Evolutionary conservation across 2,797 vertebrate genomes (phyloP), one percentile per base, ranked within the genome.

Genomic region (Lindbergichthys nudifrons): DNA sequence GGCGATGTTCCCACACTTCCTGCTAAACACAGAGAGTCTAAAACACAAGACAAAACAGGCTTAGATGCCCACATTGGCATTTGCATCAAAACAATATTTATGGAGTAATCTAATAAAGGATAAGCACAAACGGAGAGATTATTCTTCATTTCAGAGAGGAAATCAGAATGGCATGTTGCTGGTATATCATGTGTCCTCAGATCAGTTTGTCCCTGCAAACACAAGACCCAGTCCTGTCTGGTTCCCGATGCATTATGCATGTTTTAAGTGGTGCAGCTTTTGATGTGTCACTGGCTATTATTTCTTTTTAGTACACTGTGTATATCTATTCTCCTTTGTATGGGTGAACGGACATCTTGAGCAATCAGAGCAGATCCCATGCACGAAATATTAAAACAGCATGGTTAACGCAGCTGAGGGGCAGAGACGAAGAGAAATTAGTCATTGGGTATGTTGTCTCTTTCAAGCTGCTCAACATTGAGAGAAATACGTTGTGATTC

Each of bases 1-100:
- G 1, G 9, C 58, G 82, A 79, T 80, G 75, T 88, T 90, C 82
- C 83, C 85, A 84, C 77, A 84, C 73, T 82, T 84, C 73, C 79
- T 18, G 19, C 48, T 81, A 80, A 82, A 86, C 74, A 81, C 65
- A 19, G 11, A 60, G 30, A 48, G 64, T 66, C 47, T 59, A 48
- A 36, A 80, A 79, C 62, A 65, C 45, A 58, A 19, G 56, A 50
- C 54, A 77, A 69, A 83, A 62, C 53, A 65, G n/a, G 45, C 41
- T 26, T n/a, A 18, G 14, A 66, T 66, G 43, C 61, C 61, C 26
- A 3, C 36, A 54, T n/a, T 73, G 65, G 78, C 77, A 62, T 79
- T 36, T 45, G 57, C 48, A 84, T 81, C 56, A 72, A 79, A 85
- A 83, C 65, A 46, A 30, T 47, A 58, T 82, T 64, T 62, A n/a